Base-by-base conservation (phyloP, 2,888 invertebrate species). In the Ommatoiulus sabulosus region DNA sequence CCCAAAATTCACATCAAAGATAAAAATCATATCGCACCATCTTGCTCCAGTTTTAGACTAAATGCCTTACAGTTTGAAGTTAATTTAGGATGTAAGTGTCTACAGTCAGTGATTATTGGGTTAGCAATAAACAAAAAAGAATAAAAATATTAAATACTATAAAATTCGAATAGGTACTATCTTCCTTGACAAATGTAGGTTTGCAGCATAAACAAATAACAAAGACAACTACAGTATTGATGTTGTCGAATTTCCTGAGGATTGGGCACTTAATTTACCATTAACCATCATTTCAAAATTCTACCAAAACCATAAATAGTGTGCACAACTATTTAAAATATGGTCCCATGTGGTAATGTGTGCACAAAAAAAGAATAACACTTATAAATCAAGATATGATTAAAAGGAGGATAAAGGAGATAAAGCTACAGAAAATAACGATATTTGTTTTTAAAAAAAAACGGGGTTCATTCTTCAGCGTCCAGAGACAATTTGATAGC, bases 221-320 rank as follows among this genome's bases (percentile, higher is more conserved):
- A 63, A 63, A 63, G 63, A 63, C 63, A 63, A 63, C 63, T 63
- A 12, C 20, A n/a, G n/a, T n/a, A n/a, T n/a, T 63, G 20, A 63
- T 63, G 63, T 63, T 63, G 63, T 63, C 63, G 12, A 20, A 57
- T n/a, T 63, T 63, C 63, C 63, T 63, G 63, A 63, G 63, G 63
- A 63, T 63, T 63, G 63, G 63, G 63, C 63, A 63, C 63, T 63
- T 52, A 52, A 52, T 15, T 52, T 52, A 52, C 15, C 52, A 15
- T 52, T 52, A 52, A 52, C 52, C 6, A 12, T 52, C 52, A 12
- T 63, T 63, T 17, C n/a, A 63, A 17, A 12, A 63, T 63, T 63
- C 63, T 63, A 63, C n/a, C 63, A 63, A 63, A n/a, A 63, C 63
- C n/a, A 63, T 63, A n/a, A 46, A 63, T 63, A 63, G 63, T 63